These are phyloP conservation scores for Neria commutata DNA, from an alignment of 2,888 invertebrate species.

Conservation along the genomic window DNA sequence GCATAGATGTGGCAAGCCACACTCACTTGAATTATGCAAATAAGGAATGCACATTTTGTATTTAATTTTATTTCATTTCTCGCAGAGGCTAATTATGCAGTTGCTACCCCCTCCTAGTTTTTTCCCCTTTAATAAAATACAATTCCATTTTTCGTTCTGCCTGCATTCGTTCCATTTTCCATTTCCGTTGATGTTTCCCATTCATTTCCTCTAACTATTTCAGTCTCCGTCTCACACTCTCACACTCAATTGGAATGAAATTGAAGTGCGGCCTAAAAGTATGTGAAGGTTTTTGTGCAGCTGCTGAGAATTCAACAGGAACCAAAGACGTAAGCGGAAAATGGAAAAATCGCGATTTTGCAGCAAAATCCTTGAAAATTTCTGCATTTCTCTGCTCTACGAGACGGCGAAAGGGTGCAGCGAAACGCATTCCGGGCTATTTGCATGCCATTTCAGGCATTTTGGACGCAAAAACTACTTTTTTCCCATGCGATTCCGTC, in stretches of 20 bases:
- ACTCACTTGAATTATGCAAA: conserved; percentile 23
- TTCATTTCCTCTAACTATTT: no score
- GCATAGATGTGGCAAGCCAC: conserved; percentile 16
- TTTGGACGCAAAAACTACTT: no score
- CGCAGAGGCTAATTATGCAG: conserved; percentile 7
- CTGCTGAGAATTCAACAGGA: background rate
- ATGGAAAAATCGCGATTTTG: no score
- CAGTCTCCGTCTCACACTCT: background rate
- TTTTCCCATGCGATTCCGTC: no score
- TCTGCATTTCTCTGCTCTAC: no score
- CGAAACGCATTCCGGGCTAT: no score
- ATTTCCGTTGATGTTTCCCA: conserved; percentile 4
- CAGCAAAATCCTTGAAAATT: no score
- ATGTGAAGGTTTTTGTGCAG: conserved; percentile 9
- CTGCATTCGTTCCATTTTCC: conserved; percentile 8
- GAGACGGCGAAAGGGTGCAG: no score
- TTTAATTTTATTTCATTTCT: background rate
- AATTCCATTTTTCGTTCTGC: background rate
- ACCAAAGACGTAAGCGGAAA: background rate
- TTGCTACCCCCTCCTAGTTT: no score
- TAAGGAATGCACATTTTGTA: conserved; percentile 15
- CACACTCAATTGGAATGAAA: background rate
- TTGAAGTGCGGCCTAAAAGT: conserved; percentile 10
- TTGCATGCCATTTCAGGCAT: no score
- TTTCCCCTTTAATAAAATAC: no score